These are phyloP conservation scores for Papilio gigon DNA, from an alignment of 2,888 invertebrate genomes.

Conservation along the genomic window DNA sequence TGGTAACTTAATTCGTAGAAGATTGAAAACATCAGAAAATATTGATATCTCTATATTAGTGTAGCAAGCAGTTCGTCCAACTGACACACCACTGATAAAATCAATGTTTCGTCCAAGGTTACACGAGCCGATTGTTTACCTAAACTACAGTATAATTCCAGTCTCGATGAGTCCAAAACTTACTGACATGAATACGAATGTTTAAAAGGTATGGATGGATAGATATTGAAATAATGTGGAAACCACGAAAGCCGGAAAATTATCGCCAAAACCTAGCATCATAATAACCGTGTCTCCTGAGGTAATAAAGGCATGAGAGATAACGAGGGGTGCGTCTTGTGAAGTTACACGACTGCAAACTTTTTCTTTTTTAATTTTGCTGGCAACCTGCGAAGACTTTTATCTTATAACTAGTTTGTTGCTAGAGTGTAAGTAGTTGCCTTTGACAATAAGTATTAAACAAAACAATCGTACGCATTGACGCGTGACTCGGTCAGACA, in stretches of 20 bases:
- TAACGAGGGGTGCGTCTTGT: no score
- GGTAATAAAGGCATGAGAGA: no score
- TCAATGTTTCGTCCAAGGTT: background rate
- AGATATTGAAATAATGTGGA: no score
- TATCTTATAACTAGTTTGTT: background rate
- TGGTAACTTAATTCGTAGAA: no score
- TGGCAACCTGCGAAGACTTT: background rate
- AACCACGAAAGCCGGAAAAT: no score
- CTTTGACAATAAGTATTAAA: background rate
- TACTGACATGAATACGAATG: no score
- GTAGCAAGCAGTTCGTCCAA: background rate
- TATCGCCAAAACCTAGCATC: no score
- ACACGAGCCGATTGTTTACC: background rate
- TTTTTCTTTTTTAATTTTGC: background rate
- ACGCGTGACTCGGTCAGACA: conserved; percentile 38
- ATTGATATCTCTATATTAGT: background rate
- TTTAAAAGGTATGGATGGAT: no score
- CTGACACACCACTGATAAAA: background rate
- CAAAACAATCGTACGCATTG: background rate
- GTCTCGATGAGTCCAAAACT: no score
- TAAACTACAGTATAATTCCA: background rate
- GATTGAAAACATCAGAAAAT: no score
- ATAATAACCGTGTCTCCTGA: no score
- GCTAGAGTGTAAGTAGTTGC: background rate
- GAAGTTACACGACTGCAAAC: background rate